Base-by-base conservation (phyloP, 2,888 invertebrate species). In the Trachelus tabidus region DNA sequence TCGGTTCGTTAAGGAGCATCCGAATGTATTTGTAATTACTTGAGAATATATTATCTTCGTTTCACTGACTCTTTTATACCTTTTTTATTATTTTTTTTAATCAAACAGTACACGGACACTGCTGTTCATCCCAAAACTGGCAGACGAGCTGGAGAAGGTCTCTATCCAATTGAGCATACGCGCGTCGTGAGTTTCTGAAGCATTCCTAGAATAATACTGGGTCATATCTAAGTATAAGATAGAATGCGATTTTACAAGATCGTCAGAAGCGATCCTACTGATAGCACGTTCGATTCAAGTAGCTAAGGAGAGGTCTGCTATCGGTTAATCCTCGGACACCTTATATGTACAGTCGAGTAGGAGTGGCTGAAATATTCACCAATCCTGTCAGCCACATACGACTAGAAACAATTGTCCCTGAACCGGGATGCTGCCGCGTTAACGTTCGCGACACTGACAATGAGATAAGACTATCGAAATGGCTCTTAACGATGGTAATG, bases 171-270 rank as follows among this genome's bases (percentile, higher is more conserved):
- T 23, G 56, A 2, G 56, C 56, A 56, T 56, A 56, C 56, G 23
- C 9, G 9, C 23, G 9, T 56, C 9, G 34, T 69, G 34, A 73
- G 56, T 76, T 73, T 73, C 76, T 56, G 73, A 77, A 77, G 73
- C 76, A 73, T 77, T 73, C 68, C 56, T 71, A 77, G 73, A 77
- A 77, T 77, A 77, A 77, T 77, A 77, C 76, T 77, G 68, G 76
- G 76, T 73, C 76, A 31, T 77, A 35, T 77, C 71, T 68, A 73
- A 77, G 76, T 73, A 56, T 73, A 77, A 56, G 34, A n/a, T 34
- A 31, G 4, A 56, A 23, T n/a, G 31, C 9, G 31, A 71, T 56
- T 56, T 56, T 56, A 56, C 23, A 56, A 23, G 23, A 56, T 23
- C 23, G 2, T 23, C 2, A 56, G 23, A 2, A 9, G 6, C 56